Base-by-base conservation (phyloP, 2,113 vertebrate species). In the Phoenicopterus ruber region DNA sequence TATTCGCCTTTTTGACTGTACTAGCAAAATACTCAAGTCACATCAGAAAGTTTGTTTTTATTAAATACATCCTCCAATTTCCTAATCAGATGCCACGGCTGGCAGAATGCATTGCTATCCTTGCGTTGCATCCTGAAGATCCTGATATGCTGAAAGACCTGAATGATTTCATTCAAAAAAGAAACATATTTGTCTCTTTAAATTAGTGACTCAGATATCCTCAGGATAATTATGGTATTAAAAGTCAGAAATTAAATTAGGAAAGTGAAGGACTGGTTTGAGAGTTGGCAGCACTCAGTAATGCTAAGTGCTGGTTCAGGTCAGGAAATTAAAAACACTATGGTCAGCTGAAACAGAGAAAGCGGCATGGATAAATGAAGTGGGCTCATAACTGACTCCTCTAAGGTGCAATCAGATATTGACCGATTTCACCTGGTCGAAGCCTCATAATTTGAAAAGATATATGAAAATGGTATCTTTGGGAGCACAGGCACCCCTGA, bases 181-280 rank as follows among this genome's bases (percentile, higher is more conserved):
- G 24, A 88, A 90, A 54, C 6, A 18, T 59, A n/a, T 52, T 80
- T 72, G n/a, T 79, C 78, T 82, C 55, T 38, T 28, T 38, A 94
- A 72, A 96, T 93, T 78, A 93, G 61, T 52, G 44, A 38, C 29
- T 61, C 58, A 11, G 52, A 58, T 59, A 76, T 63, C 70, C 49
- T 80, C 13, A 0, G 74, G 54, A 69, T 73, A 65, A 83, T 90
- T 86, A 85, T 2, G 4, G 85, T 85, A 90, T 83, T 77, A 83
- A 65, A 93, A 96, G 49, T 77, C 55, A 88, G 50, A 86, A 88
- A 93, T 85, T 79, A 89, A 85, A 90, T 94, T 55, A 76, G 42
- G n/a, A 76, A 79, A 67, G 38, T 42, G 38, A 82, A 80, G 65
- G 34, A 52, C 17, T 70, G 11, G 18, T 65, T 86, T 69, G 62